Percentiles rank a stretch among this genome's conserved stretches.
phyloP scores from a whole-genome alignment of 1,140 invertebrate genomes.

The Lepidostoma basale region DNA sequence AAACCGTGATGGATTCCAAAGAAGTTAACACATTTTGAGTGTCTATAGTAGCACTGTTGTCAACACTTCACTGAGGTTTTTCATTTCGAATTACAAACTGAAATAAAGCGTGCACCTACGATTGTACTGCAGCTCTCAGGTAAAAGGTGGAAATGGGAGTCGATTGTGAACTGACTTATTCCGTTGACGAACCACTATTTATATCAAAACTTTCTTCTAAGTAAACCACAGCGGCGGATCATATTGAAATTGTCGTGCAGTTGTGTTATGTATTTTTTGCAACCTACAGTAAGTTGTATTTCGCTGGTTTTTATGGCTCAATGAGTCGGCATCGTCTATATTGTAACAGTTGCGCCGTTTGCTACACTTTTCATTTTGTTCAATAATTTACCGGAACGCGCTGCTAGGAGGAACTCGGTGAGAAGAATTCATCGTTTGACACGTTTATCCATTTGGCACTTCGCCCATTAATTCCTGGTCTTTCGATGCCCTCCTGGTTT shows the following conservation, averaged over 20 bases:
- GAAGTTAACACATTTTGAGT: too few relatives aligned
- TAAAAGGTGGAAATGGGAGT: constrained; percentile 35
- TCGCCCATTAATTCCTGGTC: too few relatives aligned
- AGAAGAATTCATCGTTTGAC: too few relatives aligned
- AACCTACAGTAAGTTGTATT: constrained; percentile 31
- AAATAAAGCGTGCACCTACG: constrained; percentile 16
- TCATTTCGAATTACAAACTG: background rate
- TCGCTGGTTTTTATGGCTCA: constrained; percentile 40
- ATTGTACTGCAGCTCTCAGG: constrained; percentile 30
- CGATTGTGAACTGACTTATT: constrained; percentile 39
- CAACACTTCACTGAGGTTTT: background rate
- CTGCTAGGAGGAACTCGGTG: constrained; percentile 1
- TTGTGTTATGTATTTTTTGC: constrained; percentile 34
- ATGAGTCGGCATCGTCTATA: constrained; percentile 33
- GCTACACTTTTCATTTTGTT: constrained; percentile 46
- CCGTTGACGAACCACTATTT: constrained; percentile 42
- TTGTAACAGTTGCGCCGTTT: constrained; percentile 37
- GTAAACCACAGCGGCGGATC: constrained; percentile 39
- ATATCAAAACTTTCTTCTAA: constrained; percentile 43
- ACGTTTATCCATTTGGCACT: too few relatives aligned
- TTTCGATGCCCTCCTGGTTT: too few relatives aligned
- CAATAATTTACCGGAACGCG: constrained; percentile 23
- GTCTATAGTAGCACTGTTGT: too few relatives aligned
- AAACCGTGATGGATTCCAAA: too few relatives aligned
- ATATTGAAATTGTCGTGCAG: constrained; percentile 39